Percentiles rank a stretch among this genome's conserved stretches.
Evolutionary conservation across 1,140 invertebrate species (phyloP).

Genomic region (Apis dorsata): DNA sequence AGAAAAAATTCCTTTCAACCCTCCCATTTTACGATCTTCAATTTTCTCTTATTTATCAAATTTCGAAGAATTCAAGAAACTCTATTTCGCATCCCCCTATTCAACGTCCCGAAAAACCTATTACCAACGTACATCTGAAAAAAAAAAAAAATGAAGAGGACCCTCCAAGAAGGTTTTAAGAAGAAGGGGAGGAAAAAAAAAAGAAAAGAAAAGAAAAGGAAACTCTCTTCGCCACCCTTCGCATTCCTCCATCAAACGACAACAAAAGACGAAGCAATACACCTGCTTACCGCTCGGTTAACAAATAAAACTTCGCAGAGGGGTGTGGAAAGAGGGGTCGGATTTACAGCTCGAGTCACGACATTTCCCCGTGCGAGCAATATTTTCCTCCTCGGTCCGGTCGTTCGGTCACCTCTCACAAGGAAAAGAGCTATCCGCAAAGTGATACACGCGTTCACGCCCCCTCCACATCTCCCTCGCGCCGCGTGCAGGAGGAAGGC

Average conservation of each 20-base stretch:
- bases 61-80: too few relatives aligned
- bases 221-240: background rate
- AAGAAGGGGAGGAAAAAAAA: too few relatives aligned
- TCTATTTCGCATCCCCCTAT: too few relatives aligned
- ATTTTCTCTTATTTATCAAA: too few relatives aligned
- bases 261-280: background rate
- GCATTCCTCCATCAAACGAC: background rate
- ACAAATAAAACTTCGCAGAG: background rate
- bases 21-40: too few relatives aligned
- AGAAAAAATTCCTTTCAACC: too few relatives aligned
- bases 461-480: too few relatives aligned
- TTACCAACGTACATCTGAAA: too few relatives aligned
- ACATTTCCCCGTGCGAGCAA: conserved; percentile 11
- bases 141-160: too few relatives aligned
- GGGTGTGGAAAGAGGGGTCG: background rate
- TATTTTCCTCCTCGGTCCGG: background rate
- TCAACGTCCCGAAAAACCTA: too few relatives aligned
- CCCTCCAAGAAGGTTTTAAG: too few relatives aligned
- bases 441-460: conserved; percentile 24
- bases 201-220: background rate
- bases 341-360: background rate
- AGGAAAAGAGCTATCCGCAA: conserved; percentile 23
- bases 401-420: conserved; percentile 10
- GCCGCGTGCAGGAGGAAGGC: background rate
- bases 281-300: background rate